Conservation (phyloP, 1,140 invertebrate genomes). For the Reticulitermes speratus region DNA sequence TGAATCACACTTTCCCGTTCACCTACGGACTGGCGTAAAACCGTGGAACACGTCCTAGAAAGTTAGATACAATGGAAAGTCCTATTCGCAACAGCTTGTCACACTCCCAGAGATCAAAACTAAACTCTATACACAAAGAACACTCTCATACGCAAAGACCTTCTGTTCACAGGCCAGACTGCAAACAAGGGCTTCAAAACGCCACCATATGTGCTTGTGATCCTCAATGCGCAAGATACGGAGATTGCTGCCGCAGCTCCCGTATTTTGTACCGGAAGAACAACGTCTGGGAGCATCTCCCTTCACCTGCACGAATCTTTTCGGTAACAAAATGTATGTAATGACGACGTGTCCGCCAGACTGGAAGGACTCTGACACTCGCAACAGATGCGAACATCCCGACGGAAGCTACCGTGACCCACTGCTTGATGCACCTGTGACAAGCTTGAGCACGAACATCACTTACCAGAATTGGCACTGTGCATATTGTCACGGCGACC, state of each 20-base stretch:
- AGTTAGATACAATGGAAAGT: too few species aligned
- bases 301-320: background rate
- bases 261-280: background rate
- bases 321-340: background rate
- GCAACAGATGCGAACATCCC: background rate
- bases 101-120: too few species aligned
- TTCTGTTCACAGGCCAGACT: background rate
- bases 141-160: too few species aligned
- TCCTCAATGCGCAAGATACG: background rate
- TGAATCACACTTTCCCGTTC: too few species aligned
- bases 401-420: background rate
- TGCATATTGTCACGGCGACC: background rate
- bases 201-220: background rate
- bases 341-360: background rate
- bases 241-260: background rate
- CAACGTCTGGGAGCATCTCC: background rate
- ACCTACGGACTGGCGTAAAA: too few species aligned
- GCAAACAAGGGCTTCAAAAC: background rate
- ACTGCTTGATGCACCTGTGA: background rate
- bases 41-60: too few species aligned
- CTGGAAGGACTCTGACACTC: background rate
- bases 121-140: too few species aligned
- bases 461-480: background rate
- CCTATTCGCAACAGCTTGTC: too few species aligned
- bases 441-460: background rate